Percentiles rank a stretch among this genome's conserved stretches.
Conservation (phyloP, 2,888 invertebrate genomes). For the Heteromurus nitidus region DNA sequence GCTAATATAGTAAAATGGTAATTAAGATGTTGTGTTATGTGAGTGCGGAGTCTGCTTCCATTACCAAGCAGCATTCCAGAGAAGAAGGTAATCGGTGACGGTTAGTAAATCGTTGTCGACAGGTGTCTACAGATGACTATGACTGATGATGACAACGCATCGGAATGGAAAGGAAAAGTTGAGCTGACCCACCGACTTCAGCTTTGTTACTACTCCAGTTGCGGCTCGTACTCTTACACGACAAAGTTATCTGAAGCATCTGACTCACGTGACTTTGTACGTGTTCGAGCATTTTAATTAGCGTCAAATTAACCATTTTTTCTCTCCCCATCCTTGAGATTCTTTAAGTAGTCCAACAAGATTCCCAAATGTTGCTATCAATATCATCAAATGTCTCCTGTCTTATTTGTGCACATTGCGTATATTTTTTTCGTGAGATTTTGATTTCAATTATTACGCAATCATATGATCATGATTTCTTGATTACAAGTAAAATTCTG, state of each 20-base stretch:
- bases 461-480: background rate
- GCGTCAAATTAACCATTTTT: conserved; percentile 22
- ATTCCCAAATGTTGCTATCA: conserved; percentile 4
- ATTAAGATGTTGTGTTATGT: no score
- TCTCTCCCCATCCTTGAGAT: conserved; percentile 23
- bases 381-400: background rate
- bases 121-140: background rate
- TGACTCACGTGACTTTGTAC: background rate
- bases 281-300: conserved; percentile 36
- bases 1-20: no score
- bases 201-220: background rate
- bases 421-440: background rate
- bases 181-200: background rate
- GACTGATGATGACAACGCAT: background rate
- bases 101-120: background rate
- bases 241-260: background rate
- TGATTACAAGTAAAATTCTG: background rate
- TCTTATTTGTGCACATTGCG: background rate
- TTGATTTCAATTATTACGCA: background rate
- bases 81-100: background rate
- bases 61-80: background rate
- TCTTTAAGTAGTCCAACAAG: conserved; percentile 18
- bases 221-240: background rate
- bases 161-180: no score
- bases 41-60: no score